Evolutionary conservation across 2,113 vertebrate species (phyloP).

Genomic region (Oncorhynchus mykiss): DNA sequence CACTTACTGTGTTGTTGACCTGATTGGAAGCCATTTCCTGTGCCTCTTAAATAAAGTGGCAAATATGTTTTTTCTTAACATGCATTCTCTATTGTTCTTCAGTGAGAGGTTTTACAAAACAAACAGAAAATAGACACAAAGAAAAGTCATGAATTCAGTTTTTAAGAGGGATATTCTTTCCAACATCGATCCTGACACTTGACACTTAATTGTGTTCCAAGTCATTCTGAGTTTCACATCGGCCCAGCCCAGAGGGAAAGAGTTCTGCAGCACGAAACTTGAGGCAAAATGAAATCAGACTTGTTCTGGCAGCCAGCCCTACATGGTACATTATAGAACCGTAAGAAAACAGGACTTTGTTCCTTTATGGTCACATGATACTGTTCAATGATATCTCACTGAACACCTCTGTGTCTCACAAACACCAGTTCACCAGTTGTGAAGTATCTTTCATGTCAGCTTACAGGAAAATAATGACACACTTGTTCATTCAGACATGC

Average conservation of each 20-base stretch:
- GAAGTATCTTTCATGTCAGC: slow-evolving; percentile 67
- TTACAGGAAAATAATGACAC: slow-evolving; percentile 48
- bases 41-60: neutral
- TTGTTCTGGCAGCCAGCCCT: slow-evolving; percentile 40
- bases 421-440: slow-evolving; percentile 46
- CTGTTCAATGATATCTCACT: slow-evolving; percentile 56
- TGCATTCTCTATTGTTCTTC: neutral
- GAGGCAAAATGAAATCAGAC: slow-evolving; percentile 49
- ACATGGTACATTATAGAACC: slow-evolving; percentile 38
- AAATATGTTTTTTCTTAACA: neutral
- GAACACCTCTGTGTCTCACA: slow-evolving; percentile 52
- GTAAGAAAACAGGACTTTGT: slow-evolving; percentile 52
- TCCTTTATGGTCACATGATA: slow-evolving; percentile 47
- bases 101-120: neutral
- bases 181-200: slow-evolving; percentile 36
- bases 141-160: slow-evolving; percentile 30
- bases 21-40: neutral
- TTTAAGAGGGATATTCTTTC: slow-evolving; percentile 19
- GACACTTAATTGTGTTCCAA: slow-evolving; percentile 16
- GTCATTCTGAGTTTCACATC: slow-evolving; percentile 35
- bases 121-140: slow-evolving; percentile 17
- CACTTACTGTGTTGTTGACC: neutral
- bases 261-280: slow-evolving; percentile 30
- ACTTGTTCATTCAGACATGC: neutral
- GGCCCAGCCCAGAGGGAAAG: slow-evolving; percentile 36